Base-by-base conservation (phyloP, 2,113 vertebrate genomes). In the Aegotheles bennettii region DNA sequence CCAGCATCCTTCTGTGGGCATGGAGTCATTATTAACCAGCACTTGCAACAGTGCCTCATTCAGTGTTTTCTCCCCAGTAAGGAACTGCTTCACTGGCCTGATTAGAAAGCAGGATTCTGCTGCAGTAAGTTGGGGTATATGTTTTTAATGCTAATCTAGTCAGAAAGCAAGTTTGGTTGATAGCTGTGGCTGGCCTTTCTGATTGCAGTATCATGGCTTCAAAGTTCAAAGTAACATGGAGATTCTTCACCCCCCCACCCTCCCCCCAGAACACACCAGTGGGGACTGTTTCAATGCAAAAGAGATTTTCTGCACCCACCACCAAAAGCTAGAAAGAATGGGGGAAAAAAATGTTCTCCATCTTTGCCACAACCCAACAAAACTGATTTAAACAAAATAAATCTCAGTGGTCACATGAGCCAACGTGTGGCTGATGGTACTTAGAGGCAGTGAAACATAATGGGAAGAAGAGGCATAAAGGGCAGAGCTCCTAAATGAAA, bases 141-240 rank as follows among this genome's bases (percentile, higher is more conserved):
- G 12, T 16, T 77, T 78, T 64, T 11, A 54, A 56, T 42, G 80
- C 60, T 84, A 23, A 67, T 78, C 71, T 90, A 56, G 25, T 33
- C 81, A 79, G 83, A 84, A 81, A 89, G 68, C 0, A 0, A 84
- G 83, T 92, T 95, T 92, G 83, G 90, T 89, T 80, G 86, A 61
- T 75, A 87, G 89, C 89, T 95, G 78, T 71, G 90, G 85, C 64
- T 83, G 80, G 70, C 48, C 84, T 90, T 83, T 92, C 91, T 64
- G 35, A 78, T 64, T n/a, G 61, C n/a, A 64, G 80, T 35, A 35
- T 74, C 87, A 94, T 95, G 94, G 96, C 89, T 97, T 96, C 87
- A 69, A 70, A 89, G 53, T 80, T 89, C 63, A 60, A 63, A 85
- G 51, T 61, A 29, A 77, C 13, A 26, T 11, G 50, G 78, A 83